Base-by-base conservation (phyloP, 2,113 vertebrate species). In the Prolemur simus region DNA sequence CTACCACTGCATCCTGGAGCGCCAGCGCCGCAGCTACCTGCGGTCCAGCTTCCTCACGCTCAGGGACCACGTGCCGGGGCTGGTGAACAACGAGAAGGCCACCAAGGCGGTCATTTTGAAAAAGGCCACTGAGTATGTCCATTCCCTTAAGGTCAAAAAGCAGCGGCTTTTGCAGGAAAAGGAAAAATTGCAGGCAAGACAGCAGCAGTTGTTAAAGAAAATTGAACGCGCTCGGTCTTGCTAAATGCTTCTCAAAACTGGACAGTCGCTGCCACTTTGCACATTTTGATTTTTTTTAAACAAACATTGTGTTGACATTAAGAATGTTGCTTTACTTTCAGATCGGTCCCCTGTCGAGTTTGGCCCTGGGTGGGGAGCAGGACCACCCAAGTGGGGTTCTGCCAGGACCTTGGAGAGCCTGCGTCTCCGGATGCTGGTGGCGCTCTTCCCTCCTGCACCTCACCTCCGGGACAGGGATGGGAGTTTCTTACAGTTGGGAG, bases 251-350 rank as follows among this genome's bases (percentile, higher is more conserved):
- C 98, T 98, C 97, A 97, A 87, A 98, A 94, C 95, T 90, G 98
- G 98, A 99, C 98, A 98, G 98, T 98, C 98, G 95, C 98, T 99
- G 99, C 99, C 99, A 99, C 98, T 99, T 99, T 99, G 99, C 99
- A 99, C 99, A 99, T 99, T 98, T 99, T 98, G 98, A 98, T 98
- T 99, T 98, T 96, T 98, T 63, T 95, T 7, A 96, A 95, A 97
- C 98, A 98, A 98, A 94, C 98, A 97, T 98, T 98, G 98, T 98
- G 98, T 99, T 99, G 99, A 99, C 99, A 98, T 99, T 99, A 99
- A 99, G 99, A 99, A 99, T 99, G 99, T 99, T 99, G 99, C 99
- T 99, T 99, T 99, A 99, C 99, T 99, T 99, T 99, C 99, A 99
- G 98, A 99, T 99, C 98, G 99, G 99, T 99, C 98, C 98, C 99